A percentile compares a stretch with the other conserved stretches of the same genome.
Evolutionary conservation across 2,797 vertebrate species (phyloP).

Genomic region (Pseudomugil tenellus): DNA sequence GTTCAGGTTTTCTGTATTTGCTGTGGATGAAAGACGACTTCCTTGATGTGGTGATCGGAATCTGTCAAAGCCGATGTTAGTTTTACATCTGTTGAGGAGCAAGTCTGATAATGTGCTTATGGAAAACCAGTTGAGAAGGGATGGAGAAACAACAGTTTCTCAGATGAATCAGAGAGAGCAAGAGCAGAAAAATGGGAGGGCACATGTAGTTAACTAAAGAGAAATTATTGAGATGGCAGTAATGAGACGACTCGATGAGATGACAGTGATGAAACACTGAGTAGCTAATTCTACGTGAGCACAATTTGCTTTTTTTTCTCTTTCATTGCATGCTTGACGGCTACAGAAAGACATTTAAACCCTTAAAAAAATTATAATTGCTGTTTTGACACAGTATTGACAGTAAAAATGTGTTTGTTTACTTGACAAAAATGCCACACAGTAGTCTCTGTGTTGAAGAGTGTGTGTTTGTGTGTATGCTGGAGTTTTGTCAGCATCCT

Average conservation of each 20-base stretch:
- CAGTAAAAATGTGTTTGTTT: constrained; percentile 4
- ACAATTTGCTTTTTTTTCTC: background rate
- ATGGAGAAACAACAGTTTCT: constrained; percentile 43
- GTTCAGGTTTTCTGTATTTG: constrained; percentile 9
- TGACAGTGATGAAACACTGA: constrained; percentile 3
- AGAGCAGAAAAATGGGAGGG: constrained; percentile 1
- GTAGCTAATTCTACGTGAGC: constrained; percentile 17
- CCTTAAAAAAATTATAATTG: background rate
- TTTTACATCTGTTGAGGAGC: constrained; percentile 55
- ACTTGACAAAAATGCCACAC: background rate
- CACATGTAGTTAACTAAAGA: constrained; percentile 37
- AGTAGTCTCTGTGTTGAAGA: background rate
- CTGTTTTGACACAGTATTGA: background rate
- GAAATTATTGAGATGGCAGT: constrained; percentile 15
- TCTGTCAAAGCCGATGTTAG: constrained; percentile 51
- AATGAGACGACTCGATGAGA: constrained; percentile 14
- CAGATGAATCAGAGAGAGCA: constrained; percentile 25
- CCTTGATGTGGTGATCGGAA: constrained; percentile 28
- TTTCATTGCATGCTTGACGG: constrained; percentile 1
- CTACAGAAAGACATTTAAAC: background rate
- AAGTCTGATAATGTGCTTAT: constrained; percentile 60
- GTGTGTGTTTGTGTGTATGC: constrained; percentile 3
- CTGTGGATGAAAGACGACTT: constrained; percentile 26
- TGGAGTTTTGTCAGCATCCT: constrained; percentile 21
- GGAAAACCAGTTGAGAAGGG: constrained; percentile 50